A percentile compares a stretch with the other conserved stretches of the same genome.
These are phyloP conservation scores for Drosophila hydei DNA, from an alignment of 1,140 invertebrate species.

Conservation along the genomic window DNA sequence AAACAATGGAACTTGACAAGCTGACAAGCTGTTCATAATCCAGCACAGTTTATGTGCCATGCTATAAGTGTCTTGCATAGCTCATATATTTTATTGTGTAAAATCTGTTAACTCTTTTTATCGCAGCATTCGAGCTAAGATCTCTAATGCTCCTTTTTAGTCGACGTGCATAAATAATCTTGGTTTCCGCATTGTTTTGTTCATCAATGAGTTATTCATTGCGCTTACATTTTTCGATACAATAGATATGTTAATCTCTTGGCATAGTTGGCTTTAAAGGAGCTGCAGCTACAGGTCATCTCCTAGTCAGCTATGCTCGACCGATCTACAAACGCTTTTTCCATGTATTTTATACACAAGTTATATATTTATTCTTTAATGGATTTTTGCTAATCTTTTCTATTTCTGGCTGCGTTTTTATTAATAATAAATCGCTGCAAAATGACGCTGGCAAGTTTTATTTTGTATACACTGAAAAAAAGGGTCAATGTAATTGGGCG, in stretches of 20 bases:
- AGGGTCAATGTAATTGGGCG: neutral
- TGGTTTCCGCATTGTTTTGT: slow-evolving; percentile 71
- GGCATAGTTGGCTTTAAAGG: neutral
- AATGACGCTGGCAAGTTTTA: slow-evolving; percentile 67
- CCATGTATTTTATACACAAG: slow-evolving; percentile 24
- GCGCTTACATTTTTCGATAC: too few species aligned
- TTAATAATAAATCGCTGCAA: slow-evolving; percentile 10
- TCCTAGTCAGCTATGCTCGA: neutral
- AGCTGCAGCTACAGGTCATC: neutral
- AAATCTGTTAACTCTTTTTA: neutral
- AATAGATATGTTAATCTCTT: too few species aligned
- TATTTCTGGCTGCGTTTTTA: slow-evolving; percentile 39
- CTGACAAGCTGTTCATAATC: neutral
- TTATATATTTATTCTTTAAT: slow-evolving; percentile 50
- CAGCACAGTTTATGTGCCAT: neutral
- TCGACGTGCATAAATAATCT: slow-evolving; percentile 29
- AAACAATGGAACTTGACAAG: slow-evolving; percentile 7
- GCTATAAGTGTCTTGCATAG: neutral
- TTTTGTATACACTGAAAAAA: slow-evolving; percentile 5
- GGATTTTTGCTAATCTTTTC: slow-evolving; percentile 46
- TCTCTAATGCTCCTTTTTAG: too few species aligned
- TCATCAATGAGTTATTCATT: slow-evolving; percentile 34
- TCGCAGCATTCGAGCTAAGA: too few species aligned
- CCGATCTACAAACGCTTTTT: neutral
- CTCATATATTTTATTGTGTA: neutral